Conservation (phyloP, 1,140 invertebrate species). For the Sinella curviseta region DNA sequence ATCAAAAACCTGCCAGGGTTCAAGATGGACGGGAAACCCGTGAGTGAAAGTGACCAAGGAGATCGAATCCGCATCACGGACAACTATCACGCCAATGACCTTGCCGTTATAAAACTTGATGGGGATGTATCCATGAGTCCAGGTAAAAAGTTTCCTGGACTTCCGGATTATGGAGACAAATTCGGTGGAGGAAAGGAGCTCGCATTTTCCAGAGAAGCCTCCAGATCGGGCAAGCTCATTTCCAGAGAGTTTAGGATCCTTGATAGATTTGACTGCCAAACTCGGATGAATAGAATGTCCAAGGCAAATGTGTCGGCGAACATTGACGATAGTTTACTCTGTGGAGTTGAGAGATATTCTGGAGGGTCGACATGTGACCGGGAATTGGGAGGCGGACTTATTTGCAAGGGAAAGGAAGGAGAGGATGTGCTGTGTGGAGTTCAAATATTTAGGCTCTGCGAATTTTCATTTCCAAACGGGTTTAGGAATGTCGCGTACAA, state of each 20-base stretch:
- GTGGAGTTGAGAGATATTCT: background rate
- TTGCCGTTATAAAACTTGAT: background rate
- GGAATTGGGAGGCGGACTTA: background rate
- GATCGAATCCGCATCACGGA: background rate
- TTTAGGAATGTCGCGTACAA: background rate
- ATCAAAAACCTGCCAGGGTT: background rate
- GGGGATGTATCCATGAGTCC: background rate
- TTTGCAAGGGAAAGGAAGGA: background rate
- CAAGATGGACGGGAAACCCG: background rate
- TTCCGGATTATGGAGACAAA: background rate
- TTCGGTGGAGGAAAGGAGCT: background rate
- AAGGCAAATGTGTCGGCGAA: background rate
- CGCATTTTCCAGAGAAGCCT: background rate
- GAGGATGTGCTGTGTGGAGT: background rate
- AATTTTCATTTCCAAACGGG: background rate
- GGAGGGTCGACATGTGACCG: background rate
- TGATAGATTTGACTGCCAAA: background rate
- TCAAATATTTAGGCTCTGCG: background rate
- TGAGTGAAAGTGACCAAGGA: background rate
- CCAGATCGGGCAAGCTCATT: background rate
- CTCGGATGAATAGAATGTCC: background rate
- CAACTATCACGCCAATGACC: background rate
- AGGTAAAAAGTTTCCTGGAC: background rate
- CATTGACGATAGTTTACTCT: background rate
- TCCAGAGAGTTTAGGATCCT: background rate